Conservation (phyloP, 1,140 invertebrate species). For the Drosophila leontia region DNA sequence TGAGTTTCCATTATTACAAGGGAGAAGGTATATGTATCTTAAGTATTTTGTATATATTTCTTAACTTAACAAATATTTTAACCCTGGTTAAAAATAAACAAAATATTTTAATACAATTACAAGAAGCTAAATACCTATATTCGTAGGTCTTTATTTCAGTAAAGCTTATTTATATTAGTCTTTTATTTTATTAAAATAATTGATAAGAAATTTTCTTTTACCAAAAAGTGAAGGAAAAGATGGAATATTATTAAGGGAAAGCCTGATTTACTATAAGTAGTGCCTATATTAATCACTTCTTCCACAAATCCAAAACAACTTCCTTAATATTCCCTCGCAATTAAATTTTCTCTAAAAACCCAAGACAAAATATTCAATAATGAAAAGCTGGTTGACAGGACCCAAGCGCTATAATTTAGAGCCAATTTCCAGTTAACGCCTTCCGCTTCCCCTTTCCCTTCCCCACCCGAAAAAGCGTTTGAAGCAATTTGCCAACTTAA, state of each 20-base stretch:
- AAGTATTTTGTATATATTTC: too few relatives aligned
- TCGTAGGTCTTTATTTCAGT: not conserved
- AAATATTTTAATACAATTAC: too few relatives aligned
- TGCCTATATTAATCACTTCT: not conserved
- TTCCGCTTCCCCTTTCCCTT: not conserved
- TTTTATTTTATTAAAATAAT: not conserved
- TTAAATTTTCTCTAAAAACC: not conserved
- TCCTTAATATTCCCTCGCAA: not conserved
- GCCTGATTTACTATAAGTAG: too few relatives aligned
- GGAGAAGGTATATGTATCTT: not conserved
- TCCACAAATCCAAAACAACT: not conserved
- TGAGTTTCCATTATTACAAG: not conserved
- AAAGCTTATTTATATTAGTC: not conserved
- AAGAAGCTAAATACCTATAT: too few relatives aligned
- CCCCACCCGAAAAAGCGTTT: not conserved
- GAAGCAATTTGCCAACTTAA: conserved; percentile 32
- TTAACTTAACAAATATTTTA: too few relatives aligned
- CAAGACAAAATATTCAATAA: not conserved
- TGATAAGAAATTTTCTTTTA: not conserved
- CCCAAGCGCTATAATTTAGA: conserved; percentile 3
- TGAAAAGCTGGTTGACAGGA: conserved; percentile 16
- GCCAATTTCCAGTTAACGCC: conserved; percentile 8
- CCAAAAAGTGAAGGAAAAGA: not conserved
- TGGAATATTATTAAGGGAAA: not conserved
- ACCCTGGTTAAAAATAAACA: too few relatives aligned